Evolutionary conservation across 2,797 vertebrate species (phyloP), one percentile per base, ranked within the genome.

Genomic region (Margarornis squamiger): DNA sequence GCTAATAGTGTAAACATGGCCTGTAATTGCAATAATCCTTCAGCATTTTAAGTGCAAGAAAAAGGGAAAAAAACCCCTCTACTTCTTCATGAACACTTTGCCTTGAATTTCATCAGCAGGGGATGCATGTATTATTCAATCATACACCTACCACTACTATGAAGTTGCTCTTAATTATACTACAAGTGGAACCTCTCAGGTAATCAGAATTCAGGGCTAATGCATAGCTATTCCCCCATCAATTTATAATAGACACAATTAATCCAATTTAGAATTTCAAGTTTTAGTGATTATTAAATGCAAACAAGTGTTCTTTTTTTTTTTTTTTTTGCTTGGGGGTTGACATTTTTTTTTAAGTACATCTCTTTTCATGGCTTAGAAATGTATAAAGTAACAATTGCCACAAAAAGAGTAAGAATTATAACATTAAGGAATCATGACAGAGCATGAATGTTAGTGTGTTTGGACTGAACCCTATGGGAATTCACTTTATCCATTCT

Each of bases 181-280:
- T 75, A 95, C 88, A 95, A 97, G 96, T 95, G 94, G 96, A 97
- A 97, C 95, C 97, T 97, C 96, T 96, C 95, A 96, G 95, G 96
- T 97, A 96, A 97, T 97, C 97, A 97, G 96, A 95, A 97, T 97
- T 96, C 96, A 97, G 49, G 86, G 89, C 94, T 97, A 96, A 97
- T 97, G 95, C 90, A 90, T 86, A 95, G 94, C 94, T 96, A 97
- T 96, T 97, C 93, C 94, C 92, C 76, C 79, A 96, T 97, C 95
- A 96, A 94, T 95, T 96, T 96, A 95, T 96, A 96, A 97, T 93
- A 96, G 96, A 96, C 81, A 94, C 89, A 92, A 97, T 97, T 97
- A 97, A 97, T 97, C 93, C 97, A 97, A 97, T 97, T 97, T 96
- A 95, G 89, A 93, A 87, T 95, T 96, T 95, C 92, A 95, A 95